These are phyloP conservation scores for Takifugu rubripes DNA, from an alignment of 2,797 vertebrate genomes.

Conservation along the genomic window DNA sequence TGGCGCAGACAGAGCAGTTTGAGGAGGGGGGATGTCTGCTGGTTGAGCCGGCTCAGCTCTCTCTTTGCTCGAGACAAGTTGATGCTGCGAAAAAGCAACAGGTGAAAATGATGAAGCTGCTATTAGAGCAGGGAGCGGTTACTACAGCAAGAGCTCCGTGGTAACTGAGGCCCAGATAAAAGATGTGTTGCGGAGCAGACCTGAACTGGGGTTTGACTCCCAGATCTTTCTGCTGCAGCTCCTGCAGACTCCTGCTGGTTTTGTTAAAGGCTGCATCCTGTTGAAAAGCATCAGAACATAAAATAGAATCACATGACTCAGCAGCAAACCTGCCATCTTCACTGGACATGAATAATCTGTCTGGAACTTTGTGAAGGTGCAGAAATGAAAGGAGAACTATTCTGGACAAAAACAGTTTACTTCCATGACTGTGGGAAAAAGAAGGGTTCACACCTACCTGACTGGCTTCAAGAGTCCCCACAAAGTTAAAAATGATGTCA, in stretches of 20 bases:
- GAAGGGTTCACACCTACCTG: conserved; percentile 76
- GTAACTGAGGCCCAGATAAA: not conserved
- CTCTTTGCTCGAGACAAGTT: conserved; percentile 92
- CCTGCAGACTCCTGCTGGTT: conserved; percentile 90
- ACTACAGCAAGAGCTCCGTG: too few species aligned
- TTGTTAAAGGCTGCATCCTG: conserved; percentile 98
- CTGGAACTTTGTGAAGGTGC: too few species aligned
- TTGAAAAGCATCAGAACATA: not conserved
- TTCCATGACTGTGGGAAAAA: too few species aligned
- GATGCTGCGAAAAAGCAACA: conserved; percentile 71
- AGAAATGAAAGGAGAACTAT: too few species aligned
- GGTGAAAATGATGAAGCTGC: not conserved
- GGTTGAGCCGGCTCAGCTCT: conserved; percentile 89
- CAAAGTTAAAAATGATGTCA: conserved; percentile 90
- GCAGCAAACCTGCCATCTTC: too few species aligned
- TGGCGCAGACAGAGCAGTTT: conserved; percentile 89
- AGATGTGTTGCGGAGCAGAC: conserved; percentile 62
- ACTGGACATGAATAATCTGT: too few species aligned
- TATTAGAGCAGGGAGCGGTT: not conserved
- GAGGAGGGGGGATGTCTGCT: conserved; percentile 89
- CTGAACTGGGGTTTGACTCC: conserved; percentile 94
- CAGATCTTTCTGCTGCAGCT: conserved; percentile 93
- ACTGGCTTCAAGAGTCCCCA: conserved; percentile 91
- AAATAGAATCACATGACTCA: not conserved
- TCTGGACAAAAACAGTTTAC: too few species aligned